Evolutionary conservation across 1,140 invertebrate genomes (phyloP), one percentile per base, ranked within the genome.

Genomic region (Euglossa dilemma): DNA sequence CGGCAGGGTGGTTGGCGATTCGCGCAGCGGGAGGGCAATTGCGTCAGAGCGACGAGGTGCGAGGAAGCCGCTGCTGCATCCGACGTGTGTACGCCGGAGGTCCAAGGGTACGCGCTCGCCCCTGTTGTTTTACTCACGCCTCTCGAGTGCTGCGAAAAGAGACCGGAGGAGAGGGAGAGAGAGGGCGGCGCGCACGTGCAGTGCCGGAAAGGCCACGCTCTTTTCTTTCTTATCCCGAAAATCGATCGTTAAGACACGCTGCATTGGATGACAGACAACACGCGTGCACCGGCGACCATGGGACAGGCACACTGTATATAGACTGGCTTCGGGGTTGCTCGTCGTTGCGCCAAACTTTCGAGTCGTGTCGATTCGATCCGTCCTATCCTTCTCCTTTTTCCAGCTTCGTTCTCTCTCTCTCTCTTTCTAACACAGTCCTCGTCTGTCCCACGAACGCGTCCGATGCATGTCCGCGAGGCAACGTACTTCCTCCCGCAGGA

Each of bases 161-260:
- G 56, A 45, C 63, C 64, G 23, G 20, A 6, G 6, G 36, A 12
- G 74, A 16, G 64, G 47, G 36, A 45, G 23, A 20, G 64, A 43
- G 56, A 45, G 67, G 36, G 56, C 8, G 75, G 56, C 66, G 81
- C 81, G 81, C 81, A 83, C 81, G 81, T 83, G 81, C 81, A 77
- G 74, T 77, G 66, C 57, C 81, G 81, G 75, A 78, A 83, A 78
- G 75, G 74, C 56, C 81, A 83, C 81, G 81, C 66, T 83, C 75
- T 83, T 83, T 77, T 77, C 81, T 71, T 78, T 83, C 75, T 83
- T 83, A 83, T 77, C 74, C 81, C 28, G 56, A 78, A 78, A 83
- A 83, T 83, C 81, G 81, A 83, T 83, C 81, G 74, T 70, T 64
- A 47, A 56, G 57, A 83, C 81, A 83, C 75, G 81, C n/a, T 83